phyloP scores from a whole-genome alignment of 92 coral and sea anemone genomes.

The Palythoa grandiflora region DNA sequence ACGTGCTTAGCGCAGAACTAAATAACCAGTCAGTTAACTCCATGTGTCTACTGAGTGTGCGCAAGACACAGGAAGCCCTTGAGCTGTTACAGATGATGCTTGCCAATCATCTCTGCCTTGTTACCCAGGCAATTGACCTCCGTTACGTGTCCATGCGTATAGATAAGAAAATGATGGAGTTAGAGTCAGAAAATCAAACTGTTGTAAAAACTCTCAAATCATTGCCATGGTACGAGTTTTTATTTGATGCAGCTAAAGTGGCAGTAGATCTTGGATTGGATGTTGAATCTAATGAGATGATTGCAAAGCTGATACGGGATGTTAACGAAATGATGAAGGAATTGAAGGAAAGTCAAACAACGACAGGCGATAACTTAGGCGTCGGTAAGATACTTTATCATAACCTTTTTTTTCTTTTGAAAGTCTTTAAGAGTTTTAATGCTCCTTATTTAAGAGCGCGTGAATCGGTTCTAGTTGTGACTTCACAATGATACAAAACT shows the following conservation, averaged over 20 bases:
- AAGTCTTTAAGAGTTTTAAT: no score
- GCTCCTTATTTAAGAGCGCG: no score
- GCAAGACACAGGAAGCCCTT: slow-evolving; percentile 58
- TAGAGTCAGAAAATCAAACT: neutral
- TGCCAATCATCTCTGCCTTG: slow-evolving; percentile 48
- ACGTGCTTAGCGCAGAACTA: slow-evolving; percentile 24
- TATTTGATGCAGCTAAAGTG: slow-evolving; percentile 20
- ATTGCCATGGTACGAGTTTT: slow-evolving; percentile 31
- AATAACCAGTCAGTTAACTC: slow-evolving; percentile 52
- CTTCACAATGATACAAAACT: no score
- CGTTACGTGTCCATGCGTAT: slow-evolving; percentile 45
- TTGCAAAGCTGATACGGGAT: neutral
- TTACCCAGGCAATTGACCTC: slow-evolving; percentile 56
- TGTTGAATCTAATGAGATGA: neutral
- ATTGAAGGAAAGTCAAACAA: neutral
- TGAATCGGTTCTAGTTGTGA: no score
- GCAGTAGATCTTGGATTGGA: neutral
- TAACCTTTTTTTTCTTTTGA: no score
- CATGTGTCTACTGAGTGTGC: slow-evolving; percentile 50
- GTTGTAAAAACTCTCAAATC: neutral
- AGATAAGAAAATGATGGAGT: slow-evolving; percentile 35
- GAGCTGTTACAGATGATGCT: slow-evolving; percentile 60
- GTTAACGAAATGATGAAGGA: slow-evolving; percentile 16
- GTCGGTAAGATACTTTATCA: slow-evolving; percentile 1
- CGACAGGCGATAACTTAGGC: slow-evolving; percentile 17